Percentiles rank a stretch among this genome's conserved stretches.
phyloP scores from a whole-genome alignment of 2,113 vertebrate species.

The Sula dactylatra region DNA sequence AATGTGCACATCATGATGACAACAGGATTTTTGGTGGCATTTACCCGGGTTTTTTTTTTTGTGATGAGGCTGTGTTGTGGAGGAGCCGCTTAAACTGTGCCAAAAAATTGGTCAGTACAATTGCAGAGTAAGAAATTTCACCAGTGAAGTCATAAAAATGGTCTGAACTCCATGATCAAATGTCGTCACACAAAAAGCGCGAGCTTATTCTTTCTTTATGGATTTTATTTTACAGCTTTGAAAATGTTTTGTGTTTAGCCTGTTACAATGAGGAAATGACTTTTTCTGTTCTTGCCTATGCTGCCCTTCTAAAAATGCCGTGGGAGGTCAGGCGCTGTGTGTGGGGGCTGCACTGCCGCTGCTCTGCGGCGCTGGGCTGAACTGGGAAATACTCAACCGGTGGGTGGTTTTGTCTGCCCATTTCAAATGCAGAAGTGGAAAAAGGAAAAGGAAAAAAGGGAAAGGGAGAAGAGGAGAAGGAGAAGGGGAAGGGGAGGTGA shows the following conservation, averaged over 20 bases:
- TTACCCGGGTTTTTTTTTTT: neutral
- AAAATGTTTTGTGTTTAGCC: neutral
- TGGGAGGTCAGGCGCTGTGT: neutral
- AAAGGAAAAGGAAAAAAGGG: neutral
- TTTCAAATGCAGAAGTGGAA: neutral
- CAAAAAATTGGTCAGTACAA: neutral
- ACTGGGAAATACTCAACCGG: neutral
- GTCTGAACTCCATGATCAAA: neutral
- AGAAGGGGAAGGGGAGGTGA: too few relatives aligned
- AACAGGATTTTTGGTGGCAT: neutral
- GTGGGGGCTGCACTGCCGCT: neutral
- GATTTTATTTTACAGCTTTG: neutral
- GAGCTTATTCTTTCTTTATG: neutral
- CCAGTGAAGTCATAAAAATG: neutral
- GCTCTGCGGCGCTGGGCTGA: neutral
- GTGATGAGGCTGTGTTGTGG: neutral
- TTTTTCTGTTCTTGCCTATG: neutral
- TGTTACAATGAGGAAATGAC: neutral
- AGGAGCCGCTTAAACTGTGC: neutral
- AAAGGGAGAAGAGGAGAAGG: too few relatives aligned
- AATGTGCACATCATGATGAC: neutral
- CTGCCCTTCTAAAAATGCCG: neutral
- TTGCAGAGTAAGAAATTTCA: neutral
- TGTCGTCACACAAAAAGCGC: too few relatives aligned
- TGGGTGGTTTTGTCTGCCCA: neutral